phyloP scores from a whole-genome alignment of 1,140 invertebrate species.

The Pseudoatta argentina region DNA sequence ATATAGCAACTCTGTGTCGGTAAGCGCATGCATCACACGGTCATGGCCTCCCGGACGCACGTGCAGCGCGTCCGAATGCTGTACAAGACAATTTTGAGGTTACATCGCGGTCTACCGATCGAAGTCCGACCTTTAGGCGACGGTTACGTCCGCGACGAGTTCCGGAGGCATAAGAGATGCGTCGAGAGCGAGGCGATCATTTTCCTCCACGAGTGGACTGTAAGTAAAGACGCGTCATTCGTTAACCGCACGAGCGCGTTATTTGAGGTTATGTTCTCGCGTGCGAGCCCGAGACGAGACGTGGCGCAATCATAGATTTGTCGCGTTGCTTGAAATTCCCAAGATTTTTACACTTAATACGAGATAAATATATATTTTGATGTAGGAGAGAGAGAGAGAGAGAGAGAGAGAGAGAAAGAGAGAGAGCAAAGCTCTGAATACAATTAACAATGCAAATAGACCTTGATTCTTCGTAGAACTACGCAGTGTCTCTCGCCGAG shows the following conservation, averaged over 20 bases:
- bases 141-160: constrained; percentile 95
- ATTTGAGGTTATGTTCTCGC: constrained; percentile 41
- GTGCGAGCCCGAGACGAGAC: not conserved
- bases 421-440: too few relatives aligned
- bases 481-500: constrained; percentile 90
- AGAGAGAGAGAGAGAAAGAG: too few relatives aligned
- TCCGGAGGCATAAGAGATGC: constrained; percentile 94
- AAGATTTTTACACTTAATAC: too few relatives aligned
- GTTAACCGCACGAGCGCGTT: not conserved
- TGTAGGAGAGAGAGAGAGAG: too few relatives aligned
- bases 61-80: constrained; percentile 90
- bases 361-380: too few relatives aligned
- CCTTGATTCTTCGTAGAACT: constrained; percentile 88
- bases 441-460: too few relatives aligned
- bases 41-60: constrained; percentile 83
- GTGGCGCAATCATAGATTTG: not conserved
- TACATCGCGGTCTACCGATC: constrained; percentile 93
- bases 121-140: constrained; percentile 93
- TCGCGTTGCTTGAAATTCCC: not conserved
- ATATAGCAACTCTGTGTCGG: not conserved
- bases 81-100: constrained; percentile 95
- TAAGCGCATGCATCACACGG: not conserved
- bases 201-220: constrained; percentile 96
- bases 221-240: constrained; percentile 85
- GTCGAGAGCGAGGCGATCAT: constrained; percentile 89